Evolutionary conservation across 2,113 vertebrate genomes (phyloP).

Genomic region (Gymnogyps californianus): DNA sequence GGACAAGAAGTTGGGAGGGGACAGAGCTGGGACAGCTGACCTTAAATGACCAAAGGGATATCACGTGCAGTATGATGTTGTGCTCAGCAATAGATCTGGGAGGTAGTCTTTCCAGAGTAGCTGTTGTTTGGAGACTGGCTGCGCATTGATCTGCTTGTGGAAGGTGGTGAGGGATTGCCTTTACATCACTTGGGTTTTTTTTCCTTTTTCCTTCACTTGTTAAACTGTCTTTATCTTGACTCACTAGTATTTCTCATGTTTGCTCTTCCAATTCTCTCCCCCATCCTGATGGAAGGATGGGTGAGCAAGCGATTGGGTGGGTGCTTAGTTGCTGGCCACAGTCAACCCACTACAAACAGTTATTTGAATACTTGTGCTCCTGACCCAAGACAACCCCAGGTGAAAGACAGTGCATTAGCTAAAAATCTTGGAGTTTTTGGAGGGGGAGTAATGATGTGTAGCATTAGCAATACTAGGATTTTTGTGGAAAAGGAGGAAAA

Average conservation of each 20-base stretch:
- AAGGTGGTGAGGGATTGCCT: background rate
- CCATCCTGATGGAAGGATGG: too few species aligned
- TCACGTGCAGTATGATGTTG: fast-evolving
- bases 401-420: background rate
- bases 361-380: background rate
- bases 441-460: background rate
- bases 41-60: background rate
- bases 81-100: background rate
- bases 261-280: background rate
- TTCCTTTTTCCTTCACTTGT: background rate
- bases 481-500: background rate
- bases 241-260: background rate
- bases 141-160: background rate
- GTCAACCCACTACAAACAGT: background rate
- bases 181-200: too few species aligned
- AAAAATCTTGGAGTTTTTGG: background rate
- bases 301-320: fast-evolving
- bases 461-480: background rate
- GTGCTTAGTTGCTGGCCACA: background rate
- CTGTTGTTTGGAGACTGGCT: background rate
- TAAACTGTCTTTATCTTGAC: background rate
- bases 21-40: background rate
- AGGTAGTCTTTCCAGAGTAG: background rate
- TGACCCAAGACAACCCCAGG: background rate
- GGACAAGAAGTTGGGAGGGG: background rate